Evolutionary conservation across 2,113 vertebrate genomes (phyloP).

Genomic region (Calonectris borealis): DNA sequence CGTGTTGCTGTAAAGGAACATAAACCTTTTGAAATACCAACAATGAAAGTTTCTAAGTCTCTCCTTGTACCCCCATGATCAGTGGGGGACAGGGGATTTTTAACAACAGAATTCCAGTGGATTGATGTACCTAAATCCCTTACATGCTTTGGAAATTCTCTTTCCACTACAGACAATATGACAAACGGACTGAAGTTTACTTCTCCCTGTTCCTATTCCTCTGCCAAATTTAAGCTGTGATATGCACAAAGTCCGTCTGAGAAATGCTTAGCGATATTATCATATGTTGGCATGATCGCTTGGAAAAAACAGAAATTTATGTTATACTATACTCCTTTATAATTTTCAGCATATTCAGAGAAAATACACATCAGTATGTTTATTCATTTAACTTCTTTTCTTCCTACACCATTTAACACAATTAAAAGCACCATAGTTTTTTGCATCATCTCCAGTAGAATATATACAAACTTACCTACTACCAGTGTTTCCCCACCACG

Average conservation of each 20-base stretch:
- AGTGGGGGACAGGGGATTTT: neutral
- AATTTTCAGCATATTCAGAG: neutral
- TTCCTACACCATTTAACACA: neutral
- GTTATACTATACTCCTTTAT: neutral
- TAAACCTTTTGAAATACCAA: neutral
- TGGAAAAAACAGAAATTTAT: neutral
- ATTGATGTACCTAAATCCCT: neutral
- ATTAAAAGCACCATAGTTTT: neutral
- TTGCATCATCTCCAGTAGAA: neutral
- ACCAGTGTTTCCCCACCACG: neutral
- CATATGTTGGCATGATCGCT: neutral
- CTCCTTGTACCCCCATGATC: neutral
- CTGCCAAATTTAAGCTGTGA: neutral
- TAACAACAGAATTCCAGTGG: neutral
- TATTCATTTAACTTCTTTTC: neutral
- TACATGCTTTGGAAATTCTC: neutral
- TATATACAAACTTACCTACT: neutral
- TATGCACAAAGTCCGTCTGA: neutral
- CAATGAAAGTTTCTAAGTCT: neutral
- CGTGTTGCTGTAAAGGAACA: neutral
- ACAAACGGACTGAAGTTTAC: neutral
- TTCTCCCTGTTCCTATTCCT: neutral
- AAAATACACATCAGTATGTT: neutral
- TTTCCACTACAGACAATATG: neutral
- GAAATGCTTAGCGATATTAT: neutral